Conservation (phyloP, 1,140 invertebrate genomes). For the Portunus trituberculatus region DNA sequence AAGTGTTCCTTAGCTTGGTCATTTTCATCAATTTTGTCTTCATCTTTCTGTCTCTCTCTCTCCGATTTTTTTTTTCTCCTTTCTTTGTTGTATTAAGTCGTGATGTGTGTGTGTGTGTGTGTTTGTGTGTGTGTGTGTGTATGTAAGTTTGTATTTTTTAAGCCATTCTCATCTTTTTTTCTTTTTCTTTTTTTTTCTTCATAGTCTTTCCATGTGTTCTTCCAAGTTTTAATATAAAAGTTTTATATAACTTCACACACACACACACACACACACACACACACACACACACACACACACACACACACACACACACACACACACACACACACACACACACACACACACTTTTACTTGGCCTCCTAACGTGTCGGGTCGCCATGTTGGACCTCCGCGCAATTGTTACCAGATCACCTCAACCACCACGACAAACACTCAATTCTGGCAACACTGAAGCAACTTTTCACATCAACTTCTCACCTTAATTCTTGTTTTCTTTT, state of each 20-base stretch:
- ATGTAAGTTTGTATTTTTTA: neutral
- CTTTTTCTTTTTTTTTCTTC: neutral
- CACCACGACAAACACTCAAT: too few relatives aligned
- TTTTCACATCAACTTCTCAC: too few relatives aligned
- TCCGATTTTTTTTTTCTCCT: neutral
- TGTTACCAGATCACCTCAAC: too few relatives aligned
- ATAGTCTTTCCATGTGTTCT: too few relatives aligned
- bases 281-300: conserved; percentile 33
- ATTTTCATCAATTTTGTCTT: neutral
- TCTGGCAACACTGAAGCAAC: too few relatives aligned
- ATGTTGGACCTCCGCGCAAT: too few relatives aligned
- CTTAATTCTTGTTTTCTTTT: too few relatives aligned
- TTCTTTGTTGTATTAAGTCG: neutral
- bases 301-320: conserved; percentile 24
- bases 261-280: conserved; percentile 11
- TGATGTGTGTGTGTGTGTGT: neutral
- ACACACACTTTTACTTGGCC: neutral
- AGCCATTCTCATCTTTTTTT: neutral
- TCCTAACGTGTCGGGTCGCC: too few relatives aligned
- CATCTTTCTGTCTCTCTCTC: neutral
- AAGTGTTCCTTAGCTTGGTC: neutral
- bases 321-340: conserved; percentile 33
- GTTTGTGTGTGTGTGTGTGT: neutral
- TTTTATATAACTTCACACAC: neutral
- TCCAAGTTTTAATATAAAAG: too few relatives aligned